phyloP scores from a whole-genome alignment of 2,888 invertebrate genomes.

The Lochmaea crataegi region DNA sequence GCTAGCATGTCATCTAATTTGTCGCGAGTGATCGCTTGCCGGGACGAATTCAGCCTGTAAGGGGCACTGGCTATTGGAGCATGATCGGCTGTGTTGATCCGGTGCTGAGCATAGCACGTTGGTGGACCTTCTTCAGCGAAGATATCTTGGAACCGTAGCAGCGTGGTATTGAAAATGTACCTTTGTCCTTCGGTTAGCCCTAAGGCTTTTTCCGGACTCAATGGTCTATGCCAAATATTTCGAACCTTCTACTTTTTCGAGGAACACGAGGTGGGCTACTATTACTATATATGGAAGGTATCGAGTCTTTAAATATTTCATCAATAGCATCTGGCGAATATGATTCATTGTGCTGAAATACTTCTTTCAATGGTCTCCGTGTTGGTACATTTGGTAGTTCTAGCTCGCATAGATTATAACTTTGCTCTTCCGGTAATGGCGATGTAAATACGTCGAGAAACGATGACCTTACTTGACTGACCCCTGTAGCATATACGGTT shows the following conservation, averaged over 20 bases:
- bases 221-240: background rate
- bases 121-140: constrained; percentile 32
- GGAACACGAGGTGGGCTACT: background rate
- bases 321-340: too few relatives aligned
- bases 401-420: too few relatives aligned
- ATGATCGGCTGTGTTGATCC: constrained; percentile 27
- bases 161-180: constrained; percentile 10
- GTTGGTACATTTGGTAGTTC: background rate
- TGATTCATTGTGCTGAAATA: background rate
- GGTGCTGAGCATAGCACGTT: constrained; percentile 25
- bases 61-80: constrained; percentile 29
- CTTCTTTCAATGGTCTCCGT: background rate
- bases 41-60: constrained; percentile 21
- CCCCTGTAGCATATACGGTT: background rate
- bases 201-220: background rate
- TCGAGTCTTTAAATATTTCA: background rate
- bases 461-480: background rate
- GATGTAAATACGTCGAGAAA: background rate
- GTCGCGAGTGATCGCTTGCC: constrained; percentile 15
- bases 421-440: background rate
- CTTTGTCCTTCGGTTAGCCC: background rate
- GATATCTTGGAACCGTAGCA: constrained; percentile 10
- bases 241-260: background rate
- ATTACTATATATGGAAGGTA: background rate
- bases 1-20: constrained; percentile 34